These are phyloP conservation scores for Prionace glauca DNA, from an alignment of 2,797 vertebrate species.

Conservation along the genomic window DNA sequence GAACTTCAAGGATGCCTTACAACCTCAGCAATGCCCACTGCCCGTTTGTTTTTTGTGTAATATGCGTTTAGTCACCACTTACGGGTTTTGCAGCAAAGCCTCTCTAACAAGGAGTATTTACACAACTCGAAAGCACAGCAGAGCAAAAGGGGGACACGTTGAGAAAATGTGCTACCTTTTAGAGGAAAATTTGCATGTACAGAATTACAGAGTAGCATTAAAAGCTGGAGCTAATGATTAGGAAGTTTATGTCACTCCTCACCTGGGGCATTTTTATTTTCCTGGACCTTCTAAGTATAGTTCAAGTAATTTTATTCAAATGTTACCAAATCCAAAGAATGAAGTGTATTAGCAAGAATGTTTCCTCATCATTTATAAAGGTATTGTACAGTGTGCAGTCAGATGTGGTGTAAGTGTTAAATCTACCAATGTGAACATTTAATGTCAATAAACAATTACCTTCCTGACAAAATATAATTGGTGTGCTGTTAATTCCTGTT, in stretches of 20 bases:
- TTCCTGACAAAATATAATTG: background rate
- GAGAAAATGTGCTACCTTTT: background rate
- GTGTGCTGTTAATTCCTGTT: background rate
- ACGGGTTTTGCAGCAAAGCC: background rate
- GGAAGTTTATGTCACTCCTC: background rate
- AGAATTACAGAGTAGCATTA: background rate
- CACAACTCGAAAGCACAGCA: background rate
- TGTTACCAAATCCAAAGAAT: background rate
- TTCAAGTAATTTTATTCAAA: conserved; percentile 1
- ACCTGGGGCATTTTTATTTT: background rate
- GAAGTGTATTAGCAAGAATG: background rate
- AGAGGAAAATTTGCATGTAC: background rate
- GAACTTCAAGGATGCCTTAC: background rate
- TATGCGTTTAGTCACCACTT: too few relatives aligned
- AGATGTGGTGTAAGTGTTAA: conserved; percentile 24
- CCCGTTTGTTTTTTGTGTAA: background rate
- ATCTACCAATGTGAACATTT: conserved; percentile 30
- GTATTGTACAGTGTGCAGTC: background rate
- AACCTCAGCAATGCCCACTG: background rate
- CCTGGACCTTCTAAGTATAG: background rate
- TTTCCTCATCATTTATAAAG: background rate
- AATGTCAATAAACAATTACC: conserved; percentile 22
- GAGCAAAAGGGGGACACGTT: background rate
- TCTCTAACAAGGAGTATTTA: background rate
- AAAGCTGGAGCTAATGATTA: background rate